Evolutionary conservation across 2,888 invertebrate genomes (phyloP), one percentile per base, ranked within the genome.

Genomic region (Helleia helle): DNA sequence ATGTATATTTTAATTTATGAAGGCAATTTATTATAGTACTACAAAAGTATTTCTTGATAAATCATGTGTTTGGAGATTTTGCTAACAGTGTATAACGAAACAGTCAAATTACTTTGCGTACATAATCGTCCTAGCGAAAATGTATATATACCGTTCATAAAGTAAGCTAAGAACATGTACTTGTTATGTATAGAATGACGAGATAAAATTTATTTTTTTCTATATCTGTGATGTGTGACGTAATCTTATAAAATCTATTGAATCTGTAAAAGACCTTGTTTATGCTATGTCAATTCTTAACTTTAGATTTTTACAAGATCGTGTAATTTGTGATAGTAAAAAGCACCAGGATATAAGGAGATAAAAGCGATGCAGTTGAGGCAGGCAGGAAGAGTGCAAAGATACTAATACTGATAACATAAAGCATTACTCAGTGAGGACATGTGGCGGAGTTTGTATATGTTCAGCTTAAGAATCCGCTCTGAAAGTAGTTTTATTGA

Each of bases 211-310:
- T 69, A 73, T 71, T 77, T 66, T 75, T 75, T 75, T 73, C 70
- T 72, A 74, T 70, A 71, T 72, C 77, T 77, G 77, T 79, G 77
- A 76, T 75, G 71, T 64, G 66, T 62, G 71, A 62, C 61, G 62
- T 66, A 62, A 66, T 59, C 52, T 63, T 18, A 31, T n/a, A 15
- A 7, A 7, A 22, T 12, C 11, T 9, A 58, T 62, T 61, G 62
- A 70, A 73, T 71, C 66, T 75, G 72, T 76, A 73, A 71, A 76
- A 73, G 55, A 65, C 56, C 22, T 55, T 71, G 61, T 71, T 64
- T 70, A 71, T 65, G 59, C 71, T n/a, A n/a, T n/a, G n/a, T n/a
- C n/a, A n/a, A 68, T 76, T 74, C 79, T 79, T 75, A 77, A 79
- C 79, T 79, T n/a, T n/a, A n/a, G n/a, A n/a, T n/a, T n/a, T n/a